Evolutionary conservation across 2,113 vertebrate genomes (phyloP).

Genomic region (Oostethus manadensis): DNA sequence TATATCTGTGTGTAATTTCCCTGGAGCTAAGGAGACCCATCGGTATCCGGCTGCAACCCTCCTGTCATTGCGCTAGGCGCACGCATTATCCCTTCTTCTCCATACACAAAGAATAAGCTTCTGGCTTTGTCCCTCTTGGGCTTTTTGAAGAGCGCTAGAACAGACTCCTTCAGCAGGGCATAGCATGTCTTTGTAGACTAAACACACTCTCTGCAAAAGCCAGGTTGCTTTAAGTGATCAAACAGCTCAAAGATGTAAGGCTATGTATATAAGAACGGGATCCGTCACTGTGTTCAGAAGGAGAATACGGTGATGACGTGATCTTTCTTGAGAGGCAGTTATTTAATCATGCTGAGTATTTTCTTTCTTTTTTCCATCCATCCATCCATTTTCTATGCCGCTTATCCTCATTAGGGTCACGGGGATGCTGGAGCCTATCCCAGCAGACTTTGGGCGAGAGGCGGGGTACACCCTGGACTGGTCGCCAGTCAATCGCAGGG

Average conservation of each 20-base stretch:
- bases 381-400: too few species aligned
- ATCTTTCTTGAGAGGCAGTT: background rate
- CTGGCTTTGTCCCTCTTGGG: constrained; percentile 50
- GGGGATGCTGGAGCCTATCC: too few species aligned
- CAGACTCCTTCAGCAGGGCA: constrained; percentile 45
- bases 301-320: constrained; percentile 1
- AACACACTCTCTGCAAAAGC: constrained; percentile 42
- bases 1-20: constrained; percentile 51
- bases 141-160: constrained; percentile 56
- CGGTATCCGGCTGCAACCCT: constrained; percentile 46
- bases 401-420: too few species aligned
- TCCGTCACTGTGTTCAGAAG: constrained; percentile 6
- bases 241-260: constrained; percentile 38
- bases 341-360: background rate
- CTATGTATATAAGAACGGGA: constrained; percentile 21
- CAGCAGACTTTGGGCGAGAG: too few species aligned
- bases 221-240: constrained; percentile 52
- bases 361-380: background rate
- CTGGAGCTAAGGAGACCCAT: constrained; percentile 36
- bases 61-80: constrained; percentile 6
- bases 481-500: too few species aligned
- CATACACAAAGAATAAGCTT: constrained; percentile 44
- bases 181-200: constrained; percentile 43
- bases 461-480: too few species aligned
- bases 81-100: constrained; percentile 16